Conservation (phyloP, 2,113 vertebrate species). For the Lontra canadensis region DNA sequence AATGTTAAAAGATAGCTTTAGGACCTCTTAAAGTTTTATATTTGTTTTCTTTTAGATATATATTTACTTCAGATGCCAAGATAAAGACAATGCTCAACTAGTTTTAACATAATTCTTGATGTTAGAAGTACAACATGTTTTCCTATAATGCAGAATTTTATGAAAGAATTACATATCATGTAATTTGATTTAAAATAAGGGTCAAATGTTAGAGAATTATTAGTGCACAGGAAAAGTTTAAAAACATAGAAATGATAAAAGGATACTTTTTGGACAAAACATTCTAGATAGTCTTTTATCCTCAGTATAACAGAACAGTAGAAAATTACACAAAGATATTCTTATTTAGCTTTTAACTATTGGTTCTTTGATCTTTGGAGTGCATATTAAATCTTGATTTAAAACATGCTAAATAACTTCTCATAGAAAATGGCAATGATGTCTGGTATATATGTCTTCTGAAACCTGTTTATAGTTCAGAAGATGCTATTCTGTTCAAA, state of each 20-base stretch:
- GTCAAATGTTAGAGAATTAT: background rate
- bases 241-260: conserved; percentile 64
- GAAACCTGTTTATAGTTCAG: conserved; percentile 15
- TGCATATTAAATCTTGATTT: conserved; percentile 64
- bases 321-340: conserved; percentile 63
- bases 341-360: conserved; percentile 56
- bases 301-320: conserved; percentile 42
- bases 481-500: conserved; percentile 52
- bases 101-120: background rate
- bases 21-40: background rate
- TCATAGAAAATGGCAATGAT: background rate
- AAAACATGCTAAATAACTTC: conserved; percentile 43
- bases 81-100: background rate
- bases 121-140: background rate
- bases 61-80: background rate
- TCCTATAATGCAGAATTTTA: background rate
- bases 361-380: conserved; percentile 70
- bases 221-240: background rate
- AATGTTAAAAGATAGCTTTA: background rate
- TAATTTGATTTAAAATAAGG: background rate
- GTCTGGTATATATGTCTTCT: conserved; percentile 53
- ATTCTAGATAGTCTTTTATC: conserved; percentile 45
- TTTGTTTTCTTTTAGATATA: background rate
- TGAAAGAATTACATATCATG: background rate
- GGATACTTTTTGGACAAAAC: conserved; percentile 19